phyloP scores from a whole-genome alignment of 2,797 vertebrate genomes.

The Lepus oiostolus region DNA sequence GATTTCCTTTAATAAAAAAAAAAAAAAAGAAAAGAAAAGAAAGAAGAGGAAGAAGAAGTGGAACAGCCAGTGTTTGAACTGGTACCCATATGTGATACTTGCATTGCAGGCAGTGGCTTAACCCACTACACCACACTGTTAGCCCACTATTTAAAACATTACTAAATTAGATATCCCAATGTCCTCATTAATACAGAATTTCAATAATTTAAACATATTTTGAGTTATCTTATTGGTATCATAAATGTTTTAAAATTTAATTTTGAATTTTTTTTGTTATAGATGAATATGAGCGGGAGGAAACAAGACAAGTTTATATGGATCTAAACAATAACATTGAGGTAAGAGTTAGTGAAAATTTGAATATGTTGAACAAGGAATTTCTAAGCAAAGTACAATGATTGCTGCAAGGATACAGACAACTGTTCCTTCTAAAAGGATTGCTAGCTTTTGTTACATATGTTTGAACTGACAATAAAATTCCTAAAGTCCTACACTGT shows the following conservation, averaged over 20 bases:
- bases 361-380: conserved; percentile 54
- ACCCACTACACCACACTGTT: too few relatives aligned
- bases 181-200: conserved; percentile 54
- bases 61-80: too few relatives aligned
- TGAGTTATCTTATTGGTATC: conserved; percentile 17
- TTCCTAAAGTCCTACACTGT: conserved; percentile 4
- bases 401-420: conserved; percentile 15
- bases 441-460: conserved; percentile 55
- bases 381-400: conserved; percentile 55
- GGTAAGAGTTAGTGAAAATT: conserved; percentile 86
- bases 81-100: too few relatives aligned
- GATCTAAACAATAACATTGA: conserved; percentile 92
- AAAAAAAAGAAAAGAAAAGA: too few relatives aligned
- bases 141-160: neutral
- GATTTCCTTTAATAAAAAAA: too few relatives aligned
- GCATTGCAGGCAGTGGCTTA: too few relatives aligned
- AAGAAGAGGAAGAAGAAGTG: too few relatives aligned
- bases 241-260: conserved; percentile 65
- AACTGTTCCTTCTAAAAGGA: conserved; percentile 34
- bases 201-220: conserved; percentile 56
- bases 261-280: conserved; percentile 72
- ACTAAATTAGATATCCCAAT: conserved; percentile 21
- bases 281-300: conserved; percentile 96
- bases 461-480: conserved; percentile 59
- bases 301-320: conserved; percentile 92